Conservation (phyloP, 2,888 invertebrate genomes). For the Dynastes grantii region DNA sequence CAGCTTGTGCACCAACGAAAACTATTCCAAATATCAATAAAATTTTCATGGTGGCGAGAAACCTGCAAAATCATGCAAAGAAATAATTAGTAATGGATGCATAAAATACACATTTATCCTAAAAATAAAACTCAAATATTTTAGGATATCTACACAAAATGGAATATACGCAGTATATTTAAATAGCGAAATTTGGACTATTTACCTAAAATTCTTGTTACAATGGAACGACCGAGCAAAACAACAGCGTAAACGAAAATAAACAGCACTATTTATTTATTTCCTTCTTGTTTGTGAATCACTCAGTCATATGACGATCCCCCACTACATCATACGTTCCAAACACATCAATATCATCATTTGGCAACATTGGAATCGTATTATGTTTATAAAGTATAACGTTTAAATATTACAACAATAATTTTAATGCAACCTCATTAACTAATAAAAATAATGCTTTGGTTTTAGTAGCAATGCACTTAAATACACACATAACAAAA, state of each 20-base stretch:
- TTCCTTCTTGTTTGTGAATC: constrained; percentile 32
- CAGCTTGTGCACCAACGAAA: constrained; percentile 64
- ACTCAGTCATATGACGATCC: constrained; percentile 41
- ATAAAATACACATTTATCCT: background rate
- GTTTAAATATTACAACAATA: background rate
- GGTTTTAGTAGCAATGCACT: background rate
- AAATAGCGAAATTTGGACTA: background rate
- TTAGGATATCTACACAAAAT: background rate
- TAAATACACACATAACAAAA: background rate
- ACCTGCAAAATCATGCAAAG: constrained; percentile 25
- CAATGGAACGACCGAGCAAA: background rate
- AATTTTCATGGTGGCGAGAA: constrained; percentile 66
- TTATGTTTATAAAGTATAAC: background rate
- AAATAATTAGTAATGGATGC: background rate
- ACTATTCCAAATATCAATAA: constrained; percentile 69
- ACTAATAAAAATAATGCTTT: no score
- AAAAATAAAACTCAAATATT: no score
- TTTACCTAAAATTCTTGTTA: constrained; percentile 5
- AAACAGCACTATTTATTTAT: constrained; percentile 36
- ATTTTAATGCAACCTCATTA: no score
- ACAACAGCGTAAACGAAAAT: constrained; percentile 3
- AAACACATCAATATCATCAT: background rate
- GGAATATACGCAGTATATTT: background rate
- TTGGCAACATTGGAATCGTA: constrained; percentile 39
- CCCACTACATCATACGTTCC: background rate